phyloP scores from a whole-genome alignment of 2,113 vertebrate species.

The Dolichallabes microphthalmus region DNA sequence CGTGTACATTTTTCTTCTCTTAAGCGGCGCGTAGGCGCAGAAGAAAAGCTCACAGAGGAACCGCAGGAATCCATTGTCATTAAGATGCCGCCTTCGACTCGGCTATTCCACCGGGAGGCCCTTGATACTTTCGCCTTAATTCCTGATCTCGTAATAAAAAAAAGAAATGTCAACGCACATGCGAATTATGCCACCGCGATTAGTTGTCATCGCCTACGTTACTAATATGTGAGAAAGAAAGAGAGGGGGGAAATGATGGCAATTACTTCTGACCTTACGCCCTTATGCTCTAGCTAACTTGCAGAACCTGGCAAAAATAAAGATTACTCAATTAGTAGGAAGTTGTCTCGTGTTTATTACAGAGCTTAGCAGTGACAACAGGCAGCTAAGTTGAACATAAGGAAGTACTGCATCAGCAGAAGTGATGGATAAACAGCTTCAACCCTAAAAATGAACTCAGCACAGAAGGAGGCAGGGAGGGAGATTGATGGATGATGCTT shows the following conservation, averaged over 20 bases:
- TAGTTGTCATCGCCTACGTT: conserved; percentile 6
- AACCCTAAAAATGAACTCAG: background rate
- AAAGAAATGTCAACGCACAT: conserved; percentile 25
- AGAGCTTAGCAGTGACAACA: background rate
- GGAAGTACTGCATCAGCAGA: background rate
- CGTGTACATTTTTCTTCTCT: background rate
- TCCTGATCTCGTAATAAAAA: conserved; percentile 45
- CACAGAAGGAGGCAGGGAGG: background rate
- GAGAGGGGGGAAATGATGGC: conserved; percentile 9
- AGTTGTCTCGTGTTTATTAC: background rate
- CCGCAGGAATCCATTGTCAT: conserved; percentile 22
- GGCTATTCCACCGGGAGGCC: conserved; percentile 29
- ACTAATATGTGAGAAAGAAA: conserved; percentile 19
- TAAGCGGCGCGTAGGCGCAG: conserved; percentile 3
- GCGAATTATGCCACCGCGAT: conserved; percentile 33
- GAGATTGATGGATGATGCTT: background rate
- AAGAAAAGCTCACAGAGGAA: conserved; percentile 23
- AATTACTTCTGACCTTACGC: conserved; percentile 43
- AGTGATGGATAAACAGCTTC: conserved; percentile 2
- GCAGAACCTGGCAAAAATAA: conserved; percentile 26
- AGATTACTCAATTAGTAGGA: conserved; percentile 30
- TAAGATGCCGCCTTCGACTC: conserved; percentile 23
- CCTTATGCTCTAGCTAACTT: conserved; percentile 22
- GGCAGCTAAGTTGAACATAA: background rate
- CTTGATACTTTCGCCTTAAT: conserved; percentile 34